phyloP scores from a whole-genome alignment of 2,888 invertebrate genomes.

The Polylopha cassiicola region DNA sequence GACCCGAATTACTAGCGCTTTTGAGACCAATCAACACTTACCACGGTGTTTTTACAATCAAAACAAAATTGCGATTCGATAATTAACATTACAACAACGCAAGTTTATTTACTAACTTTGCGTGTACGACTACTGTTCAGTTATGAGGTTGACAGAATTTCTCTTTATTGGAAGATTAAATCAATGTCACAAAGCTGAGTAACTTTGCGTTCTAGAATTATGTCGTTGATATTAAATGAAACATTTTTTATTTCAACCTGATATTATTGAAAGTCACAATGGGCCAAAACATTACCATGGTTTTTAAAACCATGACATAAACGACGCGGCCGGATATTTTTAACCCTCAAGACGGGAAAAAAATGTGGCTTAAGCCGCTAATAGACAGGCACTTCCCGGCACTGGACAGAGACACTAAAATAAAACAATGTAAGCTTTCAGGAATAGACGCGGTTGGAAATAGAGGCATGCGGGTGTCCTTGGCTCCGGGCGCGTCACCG shows the following conservation, averaged over 20 bases:
- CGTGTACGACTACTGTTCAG: too few species aligned
- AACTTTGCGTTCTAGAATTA: too few species aligned
- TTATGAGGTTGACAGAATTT: too few species aligned
- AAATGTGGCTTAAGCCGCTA: slow-evolving; percentile 28
- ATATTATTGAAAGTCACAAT: too few species aligned
- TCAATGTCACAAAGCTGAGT: too few species aligned
- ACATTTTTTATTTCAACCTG: too few species aligned
- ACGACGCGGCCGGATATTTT: slow-evolving; percentile 16
- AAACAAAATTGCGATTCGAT: slow-evolving; percentile 9
- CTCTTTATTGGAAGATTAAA: too few species aligned
- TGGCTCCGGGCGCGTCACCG: slow-evolving; percentile 50
- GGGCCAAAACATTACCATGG: too few species aligned
- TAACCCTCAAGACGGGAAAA: slow-evolving; percentile 7
- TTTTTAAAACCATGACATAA: too few species aligned
- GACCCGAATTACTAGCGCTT: slow-evolving; percentile 33
- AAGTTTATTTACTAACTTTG: too few species aligned
- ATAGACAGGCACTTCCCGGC: slow-evolving; percentile 56
- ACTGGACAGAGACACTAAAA: slow-evolving; percentile 56
- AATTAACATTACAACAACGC: too few species aligned
- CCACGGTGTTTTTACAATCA: slow-evolving; percentile 9
- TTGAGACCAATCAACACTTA: slow-evolving; percentile 28
- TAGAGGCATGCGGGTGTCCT: slow-evolving; percentile 64
- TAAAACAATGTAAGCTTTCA: slow-evolving; percentile 74
- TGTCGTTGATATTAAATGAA: too few species aligned
- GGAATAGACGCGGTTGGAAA: slow-evolving; percentile 65